Base-by-base conservation (phyloP, 2,888 invertebrate species). In the Vandiemenella viatica region DNA sequence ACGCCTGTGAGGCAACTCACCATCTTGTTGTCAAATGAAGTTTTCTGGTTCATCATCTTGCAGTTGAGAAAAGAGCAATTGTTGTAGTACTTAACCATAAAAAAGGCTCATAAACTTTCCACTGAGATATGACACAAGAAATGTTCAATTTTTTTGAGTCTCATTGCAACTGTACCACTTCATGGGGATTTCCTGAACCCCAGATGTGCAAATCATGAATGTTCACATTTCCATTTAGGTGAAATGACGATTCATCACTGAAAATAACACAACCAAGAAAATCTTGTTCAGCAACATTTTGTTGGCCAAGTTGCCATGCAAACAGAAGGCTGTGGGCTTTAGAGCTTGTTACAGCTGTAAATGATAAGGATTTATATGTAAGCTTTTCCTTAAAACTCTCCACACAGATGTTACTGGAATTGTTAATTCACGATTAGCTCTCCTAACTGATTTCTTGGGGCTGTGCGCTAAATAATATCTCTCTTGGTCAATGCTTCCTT, bases 361-460 rank as follows among this genome's bases (percentile, higher is more conserved):
- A 2, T 2, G 4, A 21, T 41, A 49, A 45, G 45, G 45, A 45
- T 18, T 13, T 5, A 45, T 10, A 15, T 40, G 45, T 37, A 49
- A 45, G 37, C 26, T 13, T 45, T 19, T 23, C 19, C 45, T n/a
- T 26, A 49, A 26, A 32, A 45, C 23, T 23, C 21, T 45, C 45
- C 41, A 45, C 23, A 41, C n/a, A 44, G 44, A n/a, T 23, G n/a
- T 7, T 6, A 19, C 37, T n/a, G 41, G 46, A 16, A 46, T 23
- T 13, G 19, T 13, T 26, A 46, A 17, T 40, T 45, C 45, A 37
- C 41, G 26, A 43, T 45, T 49, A 37, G 45, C 42, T 38, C 5
- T 45, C 21, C 3, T 16, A 22, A 43, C 40, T 5, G 48, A 48
- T 48, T 43, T 48, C 48, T 37, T 26, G 15, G 43, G 17, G 37